Base-by-base conservation (phyloP, 1,140 invertebrate genomes). In the Asbolus verrucosus region DNA sequence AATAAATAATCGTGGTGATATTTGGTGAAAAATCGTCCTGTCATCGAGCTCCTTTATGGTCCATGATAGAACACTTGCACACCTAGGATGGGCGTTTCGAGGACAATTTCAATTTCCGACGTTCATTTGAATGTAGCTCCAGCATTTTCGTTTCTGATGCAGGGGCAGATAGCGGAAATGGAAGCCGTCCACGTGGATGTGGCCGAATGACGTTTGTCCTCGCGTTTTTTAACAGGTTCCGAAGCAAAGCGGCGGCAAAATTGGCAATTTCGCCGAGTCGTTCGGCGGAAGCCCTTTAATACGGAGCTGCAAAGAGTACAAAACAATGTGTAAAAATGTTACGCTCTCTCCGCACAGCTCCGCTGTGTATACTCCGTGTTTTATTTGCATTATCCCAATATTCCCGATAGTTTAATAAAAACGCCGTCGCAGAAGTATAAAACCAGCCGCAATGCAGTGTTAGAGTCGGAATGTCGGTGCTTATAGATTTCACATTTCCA, bases 401-500 rank as follows among this genome's bases (percentile, higher is more conserved):
- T 69, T 69, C 67, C 67, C 67, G 59, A 69, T 33, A 69, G 67
- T 69, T 46, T 62, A 33, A 62, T 62, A 62, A 62, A 62, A 62
- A 62, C 18, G 36, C 11, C 60, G 19, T 38, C 60, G 59, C 50
- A 69, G 43, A 65, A 68, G 50, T 71, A 71, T 71, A 72, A 72
- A 72, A 72, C 68, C 36, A 72, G 65, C 70, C 70, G 70, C 70
- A 72, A 69, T 72, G 70, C 70, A 72, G 70, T 62, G 70, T 43
- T 21, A 38, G 36, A 62, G 54, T 43, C 65, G 31, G 19, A 66
- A 27, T 71, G 65, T 54, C 66, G 59, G 38, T 72, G 66, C 65
- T 68, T 63, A 72, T 72, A 72, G 70, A 72, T 72, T 72, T 72
- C 67, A 69, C 60, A 72, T 72, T 72, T 72, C 67, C 70, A 72